A percentile compares a stretch with the other conserved stretches of the same genome.
phyloP scores from a whole-genome alignment of 64 coral and sea anemone genomes.

The Pachyseris speciosa region DNA sequence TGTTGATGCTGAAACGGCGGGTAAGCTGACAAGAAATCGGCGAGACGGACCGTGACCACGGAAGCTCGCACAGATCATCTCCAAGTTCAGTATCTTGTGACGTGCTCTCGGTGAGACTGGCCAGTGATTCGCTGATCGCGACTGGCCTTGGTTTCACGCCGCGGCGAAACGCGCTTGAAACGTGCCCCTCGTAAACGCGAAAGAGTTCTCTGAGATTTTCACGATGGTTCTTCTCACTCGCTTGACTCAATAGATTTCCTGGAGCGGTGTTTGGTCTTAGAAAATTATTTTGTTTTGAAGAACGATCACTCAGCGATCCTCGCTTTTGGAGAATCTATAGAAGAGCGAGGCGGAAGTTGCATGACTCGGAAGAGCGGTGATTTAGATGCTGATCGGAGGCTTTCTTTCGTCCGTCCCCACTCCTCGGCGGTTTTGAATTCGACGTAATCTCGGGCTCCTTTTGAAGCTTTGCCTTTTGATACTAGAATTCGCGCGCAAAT shows the following conservation, averaged over 20 bases:
- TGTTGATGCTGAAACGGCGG: constrained; percentile 72
- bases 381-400: constrained; percentile 30
- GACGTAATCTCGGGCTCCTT: constrained; percentile 59
- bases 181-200: constrained; percentile 66
- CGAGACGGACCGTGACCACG: not conserved
- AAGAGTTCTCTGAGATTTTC: constrained; percentile 61
- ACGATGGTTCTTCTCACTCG: constrained; percentile 38
- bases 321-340: not conserved
- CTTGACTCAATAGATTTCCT: constrained; percentile 10
- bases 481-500: constrained; percentile 71
- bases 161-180: constrained; percentile 57
- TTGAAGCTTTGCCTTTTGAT: constrained; percentile 79
- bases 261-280: constrained; percentile 73
- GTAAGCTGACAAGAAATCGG: not conserved
- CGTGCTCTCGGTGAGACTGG: constrained; percentile 11
- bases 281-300: not conserved
- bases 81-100: constrained; percentile 32
- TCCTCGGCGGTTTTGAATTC: constrained; percentile 71
- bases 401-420: constrained; percentile 67
- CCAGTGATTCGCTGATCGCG: constrained; percentile 2
- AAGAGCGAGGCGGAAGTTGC: constrained; percentile 33
- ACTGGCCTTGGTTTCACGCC: constrained; percentile 54
- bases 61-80: constrained; percentile 42
- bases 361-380: constrained; percentile 55
- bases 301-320: constrained; percentile 6